Evolutionary conservation across 2,888 invertebrate species (phyloP), one percentile per base, ranked within the genome.

Genomic region (Acrobasis consociella): DNA sequence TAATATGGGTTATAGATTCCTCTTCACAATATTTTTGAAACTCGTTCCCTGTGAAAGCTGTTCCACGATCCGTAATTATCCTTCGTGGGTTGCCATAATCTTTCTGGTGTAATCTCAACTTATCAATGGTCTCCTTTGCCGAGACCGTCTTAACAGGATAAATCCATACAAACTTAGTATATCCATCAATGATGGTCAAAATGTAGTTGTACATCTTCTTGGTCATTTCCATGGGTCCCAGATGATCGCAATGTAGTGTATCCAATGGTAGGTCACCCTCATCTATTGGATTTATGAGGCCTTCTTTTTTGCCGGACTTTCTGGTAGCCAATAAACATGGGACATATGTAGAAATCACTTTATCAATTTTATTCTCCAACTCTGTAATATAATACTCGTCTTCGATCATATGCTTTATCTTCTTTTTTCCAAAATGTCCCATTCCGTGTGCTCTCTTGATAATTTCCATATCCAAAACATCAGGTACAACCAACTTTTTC

Each of bases 1-100:
- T 75, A 71, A 67, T 74, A 85, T 80, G 79, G 50, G 75, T 62
- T 16, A 86, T 83, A 0, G 67, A 67, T 62, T 85, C 78, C 1
- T 71, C 71, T 15, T 71, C 42, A 65, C 83, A 82, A 65, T 82
- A 85, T 0, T 75, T 65, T 64, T 69, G 31, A 58, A 85, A 85
- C 3, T 72, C 74, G 9, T 69, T 61, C 0, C 81, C 73, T 0
- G 76, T 80, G 63, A 78, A 87, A 5, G 86, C 82, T 2, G 80
- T 66, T 11, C 81, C 83, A 65, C 72, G 65, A 62, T 84, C 82
- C 0, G 78, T 73, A 5, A 83, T 73, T 9, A 81, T 77, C 39
- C 71, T 67, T 13, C 37, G 62, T 9, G 84, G 82, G 65, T 80
- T 80, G 8, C 82, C 84, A 72, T 83, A 85, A 5, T 58, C 68